Conservation (phyloP, 2,888 invertebrate species). For the Cryptus viduatorius region DNA sequence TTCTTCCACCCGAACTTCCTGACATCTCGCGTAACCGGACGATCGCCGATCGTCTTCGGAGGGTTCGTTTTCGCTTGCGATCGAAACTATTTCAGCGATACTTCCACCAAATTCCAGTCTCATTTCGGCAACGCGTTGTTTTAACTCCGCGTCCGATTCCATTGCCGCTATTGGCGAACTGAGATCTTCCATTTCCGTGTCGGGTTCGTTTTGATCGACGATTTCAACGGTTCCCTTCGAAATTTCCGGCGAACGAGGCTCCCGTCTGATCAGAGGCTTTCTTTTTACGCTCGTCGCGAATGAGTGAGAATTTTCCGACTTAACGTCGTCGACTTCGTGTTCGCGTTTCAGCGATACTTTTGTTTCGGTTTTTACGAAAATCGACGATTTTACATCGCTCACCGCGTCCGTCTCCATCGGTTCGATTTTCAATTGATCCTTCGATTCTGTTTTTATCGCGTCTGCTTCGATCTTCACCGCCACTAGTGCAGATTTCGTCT, state of each 20-base stretch:
- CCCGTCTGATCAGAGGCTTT: slow-evolving; percentile 60
- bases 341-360: slow-evolving; percentile 60
- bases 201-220: slow-evolving; percentile 80
- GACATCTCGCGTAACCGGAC: slow-evolving; percentile 66
- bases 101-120: slow-evolving; percentile 84
- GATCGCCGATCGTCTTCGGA: slow-evolving; percentile 72
- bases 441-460: slow-evolving; percentile 42
- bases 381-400: slow-evolving; percentile 34
- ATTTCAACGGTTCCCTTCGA: slow-evolving; percentile 84
- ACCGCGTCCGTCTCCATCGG: slow-evolving; percentile 34
- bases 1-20: slow-evolving; percentile 76
- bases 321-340: slow-evolving; percentile 56
- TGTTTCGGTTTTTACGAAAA: slow-evolving; percentile 44
- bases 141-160: slow-evolving; percentile 85
- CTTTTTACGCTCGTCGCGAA: slow-evolving; percentile 59
- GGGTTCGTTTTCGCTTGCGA: slow-evolving; percentile 74
- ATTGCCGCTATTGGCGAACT: slow-evolving; percentile 82
- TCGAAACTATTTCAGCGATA: slow-evolving; percentile 74
- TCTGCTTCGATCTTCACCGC: slow-evolving; percentile 75
- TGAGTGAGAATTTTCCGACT: slow-evolving; percentile 57
- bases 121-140: slow-evolving; percentile 85
- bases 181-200: slow-evolving; percentile 84
- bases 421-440: slow-evolving; percentile 72
- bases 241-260: slow-evolving; percentile 60
- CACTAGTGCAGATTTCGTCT: slow-evolving; percentile 58